phyloP scores from a whole-genome alignment of 2,888 invertebrate genomes.

The Disparrhopalites patrizii region DNA sequence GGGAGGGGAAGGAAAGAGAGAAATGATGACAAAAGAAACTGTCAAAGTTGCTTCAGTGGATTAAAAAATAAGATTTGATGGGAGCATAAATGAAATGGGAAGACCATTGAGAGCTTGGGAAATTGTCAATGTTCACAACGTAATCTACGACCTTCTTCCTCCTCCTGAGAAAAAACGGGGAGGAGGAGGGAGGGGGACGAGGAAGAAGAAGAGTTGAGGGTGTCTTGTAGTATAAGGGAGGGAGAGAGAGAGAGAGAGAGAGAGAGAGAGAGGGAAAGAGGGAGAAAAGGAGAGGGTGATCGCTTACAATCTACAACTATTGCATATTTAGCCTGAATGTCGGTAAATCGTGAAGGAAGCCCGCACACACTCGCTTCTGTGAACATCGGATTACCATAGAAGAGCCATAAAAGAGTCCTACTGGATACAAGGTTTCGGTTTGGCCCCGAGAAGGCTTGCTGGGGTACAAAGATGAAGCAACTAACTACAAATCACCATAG shows the following conservation, averaged over 20 bases:
- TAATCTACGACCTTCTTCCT: conserved; percentile 8
- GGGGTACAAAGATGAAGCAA: conserved; percentile 25
- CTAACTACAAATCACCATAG: conserved; percentile 38
- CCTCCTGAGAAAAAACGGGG: neutral
- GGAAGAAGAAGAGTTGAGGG: conserved; percentile 10
- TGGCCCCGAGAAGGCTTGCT: conserved; percentile 14
- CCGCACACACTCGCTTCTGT: conserved; percentile 27
- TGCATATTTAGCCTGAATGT: conserved; percentile 27
- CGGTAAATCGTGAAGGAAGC: conserved; percentile 27
- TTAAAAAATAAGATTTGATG: conserved; percentile 28
- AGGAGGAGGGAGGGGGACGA: conserved; percentile 1
- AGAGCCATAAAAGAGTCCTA: conserved; percentile 42
- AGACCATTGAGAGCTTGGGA: conserved; percentile 12
- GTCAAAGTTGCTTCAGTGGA: conserved; percentile 18
- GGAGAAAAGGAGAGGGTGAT: conserved; percentile 9
- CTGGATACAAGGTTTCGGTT: conserved; percentile 26
- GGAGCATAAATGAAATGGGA: conserved; percentile 27
- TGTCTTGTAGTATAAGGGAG: conserved; percentile 1
- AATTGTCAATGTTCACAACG: conserved; percentile 8
- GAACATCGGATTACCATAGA: conserved; percentile 41
- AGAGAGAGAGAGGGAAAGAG: conserved; percentile 13
- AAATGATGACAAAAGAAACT: conserved; percentile 18
- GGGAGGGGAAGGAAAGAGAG: conserved; percentile 4
- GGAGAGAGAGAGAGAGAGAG: conserved; percentile 12
- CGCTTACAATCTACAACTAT: conserved; percentile 13